Evolutionary conservation across 1,140 invertebrate species (phyloP), one percentile per base, ranked within the genome.

Genomic region (Papilio aristodemus): DNA sequence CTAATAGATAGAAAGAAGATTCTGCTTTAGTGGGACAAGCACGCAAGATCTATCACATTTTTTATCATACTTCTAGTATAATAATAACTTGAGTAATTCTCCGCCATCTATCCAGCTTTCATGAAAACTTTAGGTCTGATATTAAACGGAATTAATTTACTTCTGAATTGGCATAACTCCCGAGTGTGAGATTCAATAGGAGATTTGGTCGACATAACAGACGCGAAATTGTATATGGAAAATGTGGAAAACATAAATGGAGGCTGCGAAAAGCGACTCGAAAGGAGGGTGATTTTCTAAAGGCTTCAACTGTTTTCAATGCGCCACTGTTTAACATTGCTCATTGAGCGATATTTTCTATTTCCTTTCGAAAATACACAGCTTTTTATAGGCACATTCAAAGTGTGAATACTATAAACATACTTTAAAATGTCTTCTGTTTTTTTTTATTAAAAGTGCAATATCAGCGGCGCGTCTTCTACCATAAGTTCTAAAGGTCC

Each of bases 261-360:
- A 82, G 79, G 76, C 78, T 76, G 84, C 81, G 78, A 81, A 85
- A 86, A 85, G 81, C 79, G 76, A 84, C 81, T 84, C 82, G 77
- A 84, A 88, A 87, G 76, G 82, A 84, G 85, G 84, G 86, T 87
- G 86, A 86, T 88, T 88, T 89, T 89, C 76, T 86, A 89, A 89
- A 89, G 87, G 81, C 79, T 85, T 86, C 83, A 82, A 78, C 75
- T 77, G 76, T 82, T 89, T 78, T 89, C 83, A 87, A 89, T 86
- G 75, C 84, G 73, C 78, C 71, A 84, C 81, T 89, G 85, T 89
- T 89, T 80, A 87, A 85, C 81, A 82, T 84, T 86, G 74, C 82
- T 86, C 85, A 85, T 82, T 85, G 84, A 87, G 75, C 84, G 73
- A 81, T 85, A 84, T 84, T 88, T 86, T 83, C 78, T 81, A 74